Percentiles rank a stretch among this genome's conserved stretches.
Evolutionary conservation across 2,113 vertebrate species (phyloP).

Genomic region (Oryzias javanicus): DNA sequence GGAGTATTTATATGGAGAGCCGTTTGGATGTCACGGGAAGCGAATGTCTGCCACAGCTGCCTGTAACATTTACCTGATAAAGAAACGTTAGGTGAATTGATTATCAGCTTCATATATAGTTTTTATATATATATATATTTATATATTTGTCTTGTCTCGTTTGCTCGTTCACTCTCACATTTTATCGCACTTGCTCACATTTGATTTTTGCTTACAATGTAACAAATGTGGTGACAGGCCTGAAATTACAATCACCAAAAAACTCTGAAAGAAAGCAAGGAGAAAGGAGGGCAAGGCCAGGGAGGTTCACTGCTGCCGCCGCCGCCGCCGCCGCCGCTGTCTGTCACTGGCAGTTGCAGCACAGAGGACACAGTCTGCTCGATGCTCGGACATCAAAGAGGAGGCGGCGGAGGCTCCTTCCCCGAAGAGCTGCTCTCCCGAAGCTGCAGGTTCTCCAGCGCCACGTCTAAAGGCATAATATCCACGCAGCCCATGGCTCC

Average conservation of each 20-base stretch:
- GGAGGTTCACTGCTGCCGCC: conserved; percentile 77
- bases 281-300: conserved; percentile 53
- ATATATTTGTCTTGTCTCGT: conserved; percentile 79
- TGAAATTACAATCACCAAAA: conserved; percentile 99
- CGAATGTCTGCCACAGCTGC: conserved; percentile 88
- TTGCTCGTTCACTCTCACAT: conserved; percentile 80
- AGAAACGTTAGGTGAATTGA: conserved; percentile 95
- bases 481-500: conserved; percentile 99
- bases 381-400: conserved; percentile 98
- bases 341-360: conserved; percentile 99
- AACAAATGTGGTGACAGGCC: conserved; percentile 99
- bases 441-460: conserved; percentile 98
- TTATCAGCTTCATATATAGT: conserved; percentile 85
- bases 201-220: conserved; percentile 98
- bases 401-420: conserved; percentile 97
- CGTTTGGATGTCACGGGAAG: conserved; percentile 90
- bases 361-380: conserved; percentile 99
- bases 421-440: conserved; percentile 91
- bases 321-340: conserved; percentile 76
- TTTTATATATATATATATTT: conserved; percentile 9
- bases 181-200: conserved; percentile 73
- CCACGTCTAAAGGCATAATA: conserved; percentile 99
- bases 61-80: conserved; percentile 91
- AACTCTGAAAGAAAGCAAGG: conserved; percentile 61
- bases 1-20: conserved; percentile 96